Conservation (phyloP, 2,888 invertebrate genomes). For the Crematogaster levior region DNA sequence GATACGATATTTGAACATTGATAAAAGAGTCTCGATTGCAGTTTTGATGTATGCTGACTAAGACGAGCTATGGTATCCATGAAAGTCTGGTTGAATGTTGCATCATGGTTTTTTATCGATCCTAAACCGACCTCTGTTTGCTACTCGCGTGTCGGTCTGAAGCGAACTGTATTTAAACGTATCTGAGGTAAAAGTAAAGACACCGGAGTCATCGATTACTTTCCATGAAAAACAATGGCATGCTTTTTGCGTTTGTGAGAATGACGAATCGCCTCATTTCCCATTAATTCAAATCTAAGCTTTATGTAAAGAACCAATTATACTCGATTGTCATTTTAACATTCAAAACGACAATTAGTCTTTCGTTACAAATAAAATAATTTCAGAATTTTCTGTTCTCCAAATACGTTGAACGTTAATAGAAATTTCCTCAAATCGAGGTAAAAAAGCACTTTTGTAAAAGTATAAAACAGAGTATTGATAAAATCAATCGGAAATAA, state of each 20-base stretch:
- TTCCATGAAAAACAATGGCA: conserved; percentile 44
- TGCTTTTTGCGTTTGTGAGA: conserved; percentile 49
- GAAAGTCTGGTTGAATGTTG: conserved; percentile 68
- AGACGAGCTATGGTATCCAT: conserved; percentile 5
- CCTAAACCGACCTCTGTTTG: conserved; percentile 49
- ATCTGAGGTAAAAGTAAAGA: conserved; percentile 47
- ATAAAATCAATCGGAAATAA: too few relatives aligned
- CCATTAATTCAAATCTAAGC: neutral
- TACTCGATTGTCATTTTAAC: neutral
- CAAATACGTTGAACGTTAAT: neutral
- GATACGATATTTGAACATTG: neutral
- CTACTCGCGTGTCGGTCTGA: conserved; percentile 36
- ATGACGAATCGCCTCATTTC: conserved; percentile 53
- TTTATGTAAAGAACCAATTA: neutral
- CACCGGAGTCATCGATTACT: conserved; percentile 66
- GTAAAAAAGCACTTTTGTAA: neutral
- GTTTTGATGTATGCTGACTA: conserved; percentile 21
- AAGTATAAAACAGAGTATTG: neutral
- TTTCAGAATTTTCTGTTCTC: neutral
- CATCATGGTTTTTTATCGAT: conserved; percentile 74
- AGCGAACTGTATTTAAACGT: conserved; percentile 54
- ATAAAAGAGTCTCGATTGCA: neutral
- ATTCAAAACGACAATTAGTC: neutral
- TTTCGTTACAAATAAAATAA: neutral
- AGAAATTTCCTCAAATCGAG: neutral